These are phyloP conservation scores for Eulemur rubriventer DNA, from an alignment of 2,797 vertebrate species.

Conservation along the genomic window DNA sequence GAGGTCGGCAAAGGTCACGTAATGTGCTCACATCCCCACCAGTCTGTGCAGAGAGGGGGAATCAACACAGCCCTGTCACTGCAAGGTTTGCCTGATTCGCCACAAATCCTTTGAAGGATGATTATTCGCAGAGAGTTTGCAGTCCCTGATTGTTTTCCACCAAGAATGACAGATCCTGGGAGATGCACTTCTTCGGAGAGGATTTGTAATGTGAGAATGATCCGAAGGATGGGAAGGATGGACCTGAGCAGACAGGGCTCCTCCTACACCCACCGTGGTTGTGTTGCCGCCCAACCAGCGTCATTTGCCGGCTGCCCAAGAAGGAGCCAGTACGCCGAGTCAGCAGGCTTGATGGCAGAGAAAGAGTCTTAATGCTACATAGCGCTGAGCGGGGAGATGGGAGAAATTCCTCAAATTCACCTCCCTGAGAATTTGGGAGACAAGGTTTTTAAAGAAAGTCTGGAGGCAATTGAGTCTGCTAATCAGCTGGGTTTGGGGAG, in stretches of 20 bases:
- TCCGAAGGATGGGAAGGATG: not conserved
- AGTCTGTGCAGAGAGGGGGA: fast-evolving
- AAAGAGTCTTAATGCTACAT: too few relatives aligned
- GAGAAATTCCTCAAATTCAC: too few relatives aligned
- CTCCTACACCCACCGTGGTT: fast-evolving
- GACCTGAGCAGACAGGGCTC: fast-evolving
- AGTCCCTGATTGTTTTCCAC: not conserved
- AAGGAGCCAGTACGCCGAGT: too few relatives aligned
- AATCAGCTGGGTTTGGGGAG: too few relatives aligned
- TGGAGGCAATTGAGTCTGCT: too few relatives aligned
- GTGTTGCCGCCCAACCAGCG: too few relatives aligned
- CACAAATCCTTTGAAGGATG: not conserved
- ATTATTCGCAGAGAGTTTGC: not conserved
- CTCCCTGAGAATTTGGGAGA: too few relatives aligned
- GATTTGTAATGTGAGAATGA: not conserved
- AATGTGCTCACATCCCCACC: fast-evolving
- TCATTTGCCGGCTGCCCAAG: too few relatives aligned
- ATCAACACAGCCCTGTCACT: fast-evolving
- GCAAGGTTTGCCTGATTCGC: not conserved
- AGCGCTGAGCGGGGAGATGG: too few relatives aligned
- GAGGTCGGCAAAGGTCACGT: fast-evolving
- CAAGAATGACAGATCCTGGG: not conserved
- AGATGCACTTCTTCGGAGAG: not conserved
- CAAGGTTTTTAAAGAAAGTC: too few relatives aligned
- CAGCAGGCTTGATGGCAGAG: too few relatives aligned